These are phyloP conservation scores for Protobothrops mucrosquamatus DNA, from an alignment of 2,113 vertebrate genomes.

Conservation along the genomic window DNA sequence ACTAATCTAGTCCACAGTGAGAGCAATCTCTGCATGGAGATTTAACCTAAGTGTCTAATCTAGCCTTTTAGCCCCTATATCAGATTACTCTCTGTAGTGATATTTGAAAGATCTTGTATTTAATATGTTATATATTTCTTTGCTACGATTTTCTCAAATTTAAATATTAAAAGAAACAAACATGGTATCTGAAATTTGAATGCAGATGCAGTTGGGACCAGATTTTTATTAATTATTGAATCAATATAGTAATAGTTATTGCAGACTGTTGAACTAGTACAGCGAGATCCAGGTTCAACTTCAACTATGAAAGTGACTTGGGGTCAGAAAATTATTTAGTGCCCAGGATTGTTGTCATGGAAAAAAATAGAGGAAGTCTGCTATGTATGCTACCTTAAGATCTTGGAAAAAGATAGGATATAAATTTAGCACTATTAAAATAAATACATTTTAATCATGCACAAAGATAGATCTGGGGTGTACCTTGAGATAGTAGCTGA, in stretches of 20 bases:
- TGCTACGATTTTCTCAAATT: not conserved
- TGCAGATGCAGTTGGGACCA: not conserved
- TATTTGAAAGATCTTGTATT: not conserved
- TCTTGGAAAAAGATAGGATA: not conserved
- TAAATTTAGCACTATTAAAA: not conserved
- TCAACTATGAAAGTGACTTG: not conserved
- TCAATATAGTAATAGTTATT: not conserved
- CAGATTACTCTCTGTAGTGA: not conserved
- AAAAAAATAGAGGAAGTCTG: not conserved
- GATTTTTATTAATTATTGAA: not conserved
- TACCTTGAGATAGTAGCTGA: not conserved
- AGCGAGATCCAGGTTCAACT: not conserved
- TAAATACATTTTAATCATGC: not conserved
- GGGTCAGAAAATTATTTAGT: not conserved
- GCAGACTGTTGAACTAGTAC: not conserved
- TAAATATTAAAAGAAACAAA: not conserved
- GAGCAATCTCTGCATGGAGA: not conserved
- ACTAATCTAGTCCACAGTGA: not conserved
- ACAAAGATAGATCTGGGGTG: not conserved
- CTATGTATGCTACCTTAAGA: not conserved
- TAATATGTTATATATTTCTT: not conserved
- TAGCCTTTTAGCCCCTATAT: not conserved
- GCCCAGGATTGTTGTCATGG: not conserved
- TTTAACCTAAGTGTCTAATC: not conserved
- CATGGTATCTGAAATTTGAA: not conserved